Evolutionary conservation across 1,140 invertebrate genomes (phyloP).

Genomic region (Palaemon carinicauda): DNA sequence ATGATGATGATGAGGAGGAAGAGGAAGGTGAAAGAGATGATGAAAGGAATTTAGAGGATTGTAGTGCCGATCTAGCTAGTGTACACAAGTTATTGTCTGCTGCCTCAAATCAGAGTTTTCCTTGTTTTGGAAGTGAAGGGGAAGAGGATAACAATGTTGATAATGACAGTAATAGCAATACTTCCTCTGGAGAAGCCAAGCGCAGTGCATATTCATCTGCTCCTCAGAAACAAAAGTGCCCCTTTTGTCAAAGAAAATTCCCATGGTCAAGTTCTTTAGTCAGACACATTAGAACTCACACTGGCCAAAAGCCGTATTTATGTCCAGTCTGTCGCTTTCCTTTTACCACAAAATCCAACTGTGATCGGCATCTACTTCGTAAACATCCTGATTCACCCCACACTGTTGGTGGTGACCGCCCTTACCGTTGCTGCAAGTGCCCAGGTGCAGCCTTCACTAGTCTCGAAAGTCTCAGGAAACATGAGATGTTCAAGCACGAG

Average conservation of each 20-base stretch:
- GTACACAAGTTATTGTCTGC: slow-evolving; percentile 82
- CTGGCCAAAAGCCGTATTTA: slow-evolving; percentile 95
- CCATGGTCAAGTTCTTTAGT: slow-evolving; percentile 95
- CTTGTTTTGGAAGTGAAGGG: slow-evolving; percentile 61
- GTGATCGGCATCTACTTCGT: slow-evolving; percentile 89
- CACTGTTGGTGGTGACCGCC: slow-evolving; percentile 74
- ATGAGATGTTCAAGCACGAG: slow-evolving; percentile 76
- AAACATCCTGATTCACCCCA: slow-evolving; percentile 79
- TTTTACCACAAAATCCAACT: slow-evolving; percentile 97
- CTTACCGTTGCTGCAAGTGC: slow-evolving; percentile 84
- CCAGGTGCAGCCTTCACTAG: slow-evolving; percentile 87
- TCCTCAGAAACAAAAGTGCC: slow-evolving; percentile 87
- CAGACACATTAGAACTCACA: slow-evolving; percentile 91
- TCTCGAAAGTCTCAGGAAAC: slow-evolving; percentile 80
- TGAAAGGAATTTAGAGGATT: slow-evolving; percentile 9
- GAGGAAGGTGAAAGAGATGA: slow-evolving; percentile 41
- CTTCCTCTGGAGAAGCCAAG: slow-evolving; percentile 72
- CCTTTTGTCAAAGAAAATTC: slow-evolving; percentile 90
- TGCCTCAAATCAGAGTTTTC: slow-evolving; percentile 74
- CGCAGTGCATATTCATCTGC: slow-evolving; percentile 95
- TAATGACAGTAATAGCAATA: slow-evolving; percentile 57
- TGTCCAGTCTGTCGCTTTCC: slow-evolving; percentile 89
- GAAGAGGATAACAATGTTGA: slow-evolving; percentile 61
- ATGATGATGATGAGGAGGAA: slow-evolving; percentile 61
- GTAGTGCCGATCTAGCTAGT: slow-evolving; percentile 74